phyloP scores from a whole-genome alignment of 2,888 invertebrate genomes.

The Morinoia aosen region DNA sequence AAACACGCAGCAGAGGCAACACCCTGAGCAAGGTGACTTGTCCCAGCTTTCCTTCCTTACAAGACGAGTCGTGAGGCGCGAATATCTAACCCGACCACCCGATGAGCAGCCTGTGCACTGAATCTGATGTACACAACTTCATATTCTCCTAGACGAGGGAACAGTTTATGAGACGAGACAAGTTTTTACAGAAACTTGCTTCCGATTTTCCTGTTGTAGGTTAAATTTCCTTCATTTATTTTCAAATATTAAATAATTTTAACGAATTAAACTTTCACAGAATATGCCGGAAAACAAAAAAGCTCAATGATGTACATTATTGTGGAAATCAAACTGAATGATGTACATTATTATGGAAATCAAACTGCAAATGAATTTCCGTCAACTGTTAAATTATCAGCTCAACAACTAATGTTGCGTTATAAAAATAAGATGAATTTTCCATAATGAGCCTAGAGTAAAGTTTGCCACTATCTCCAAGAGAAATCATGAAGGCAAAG shows the following conservation, averaged over 20 bases:
- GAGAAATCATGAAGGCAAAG: neutral
- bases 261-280: neutral
- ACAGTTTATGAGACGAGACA: neutral
- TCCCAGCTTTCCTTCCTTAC: slow-evolving; percentile 27
- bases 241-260: neutral
- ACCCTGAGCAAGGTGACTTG: slow-evolving; percentile 34
- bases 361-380: neutral
- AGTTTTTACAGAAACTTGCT: neutral
- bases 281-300: neutral
- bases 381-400: neutral
- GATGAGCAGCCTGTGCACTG: neutral
- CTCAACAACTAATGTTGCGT: neutral
- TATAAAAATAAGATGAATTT: neutral
- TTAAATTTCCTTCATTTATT: too few species aligned
- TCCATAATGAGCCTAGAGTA: neutral
- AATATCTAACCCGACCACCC: neutral
- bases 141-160: neutral
- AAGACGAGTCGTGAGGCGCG: neutral
- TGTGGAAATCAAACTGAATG: neutral
- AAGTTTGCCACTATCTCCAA: neutral
- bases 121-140: neutral
- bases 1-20: slow-evolving; percentile 5
- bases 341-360: neutral
- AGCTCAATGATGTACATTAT: neutral
- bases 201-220: neutral